These are phyloP conservation scores for Chamaea fasciata DNA, from an alignment of 2,113 vertebrate species.

Conservation along the genomic window DNA sequence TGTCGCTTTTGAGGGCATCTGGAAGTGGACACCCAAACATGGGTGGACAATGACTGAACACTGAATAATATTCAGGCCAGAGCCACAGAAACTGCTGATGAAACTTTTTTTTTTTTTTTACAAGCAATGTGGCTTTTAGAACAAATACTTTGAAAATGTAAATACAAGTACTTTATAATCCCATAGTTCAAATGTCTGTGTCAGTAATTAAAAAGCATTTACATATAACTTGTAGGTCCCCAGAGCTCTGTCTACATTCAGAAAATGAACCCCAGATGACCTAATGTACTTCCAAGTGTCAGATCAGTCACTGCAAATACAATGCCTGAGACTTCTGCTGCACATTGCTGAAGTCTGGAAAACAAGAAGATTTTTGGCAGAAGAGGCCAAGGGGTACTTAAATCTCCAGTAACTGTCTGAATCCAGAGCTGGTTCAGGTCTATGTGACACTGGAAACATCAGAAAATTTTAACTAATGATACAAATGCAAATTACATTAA, in stretches of 20 bases:
- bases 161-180: not conserved
- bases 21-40: not conserved
- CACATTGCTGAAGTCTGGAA: not conserved
- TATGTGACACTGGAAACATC: not conserved
- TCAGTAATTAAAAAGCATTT: conserved; percentile 39
- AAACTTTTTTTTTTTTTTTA: not conserved
- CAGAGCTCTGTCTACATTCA: not conserved
- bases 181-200: not conserved
- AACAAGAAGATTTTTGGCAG: not conserved
- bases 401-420: not conserved
- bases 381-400: not conserved
- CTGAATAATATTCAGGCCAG: not conserved
- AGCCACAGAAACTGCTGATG: not conserved
- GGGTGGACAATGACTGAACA: not conserved
- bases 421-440: not conserved
- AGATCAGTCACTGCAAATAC: not conserved
- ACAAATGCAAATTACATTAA: not conserved
- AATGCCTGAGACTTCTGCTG: not conserved
- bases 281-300: conserved; percentile 30
- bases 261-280: conserved; percentile 27
- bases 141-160: not conserved
- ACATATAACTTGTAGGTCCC: not conserved
- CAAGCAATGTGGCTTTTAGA: not conserved
- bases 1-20: not conserved
- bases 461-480: not conserved